Conservation (phyloP, 2,113 vertebrate species). For the Siniperca knerii region DNA sequence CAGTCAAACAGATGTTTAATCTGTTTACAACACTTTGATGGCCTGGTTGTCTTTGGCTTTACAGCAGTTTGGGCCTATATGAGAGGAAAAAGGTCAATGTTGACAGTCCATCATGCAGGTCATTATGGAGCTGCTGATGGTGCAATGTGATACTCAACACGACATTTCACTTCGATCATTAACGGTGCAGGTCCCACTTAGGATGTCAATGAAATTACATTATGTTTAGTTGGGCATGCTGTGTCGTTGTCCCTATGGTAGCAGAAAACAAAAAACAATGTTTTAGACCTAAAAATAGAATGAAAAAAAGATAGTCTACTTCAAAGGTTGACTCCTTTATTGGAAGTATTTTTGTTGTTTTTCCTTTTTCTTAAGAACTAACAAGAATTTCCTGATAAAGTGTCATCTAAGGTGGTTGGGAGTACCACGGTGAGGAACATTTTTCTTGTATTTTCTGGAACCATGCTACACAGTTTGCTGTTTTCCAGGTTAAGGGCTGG, state of each 20-base stretch:
- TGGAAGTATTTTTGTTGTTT: background rate
- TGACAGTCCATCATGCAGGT: constrained; percentile 69
- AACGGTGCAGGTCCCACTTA: constrained; percentile 44
- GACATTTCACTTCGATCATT: constrained; percentile 48
- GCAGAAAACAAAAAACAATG: background rate
- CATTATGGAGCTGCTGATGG: constrained; percentile 65
- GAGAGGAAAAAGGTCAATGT: constrained; percentile 76
- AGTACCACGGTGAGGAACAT: background rate
- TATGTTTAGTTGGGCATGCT: background rate
- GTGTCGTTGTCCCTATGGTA: background rate
- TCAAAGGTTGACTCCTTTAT: too few relatives aligned
- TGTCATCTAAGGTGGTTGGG: background rate
- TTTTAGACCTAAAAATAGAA: background rate
- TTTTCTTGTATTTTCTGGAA: background rate
- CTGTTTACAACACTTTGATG: constrained; percentile 68
- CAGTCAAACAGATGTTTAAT: constrained; percentile 62
- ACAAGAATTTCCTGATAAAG: background rate
- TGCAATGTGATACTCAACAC: constrained; percentile 25
- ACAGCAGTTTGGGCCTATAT: constrained; percentile 46
- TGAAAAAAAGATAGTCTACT: background rate
- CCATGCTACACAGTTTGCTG: background rate
- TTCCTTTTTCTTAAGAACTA: background rate
- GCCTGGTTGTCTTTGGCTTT: constrained; percentile 51
- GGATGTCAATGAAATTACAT: constrained; percentile 40
- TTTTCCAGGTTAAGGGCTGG: background rate